A percentile compares a stretch with the other conserved stretches of the same genome.
phyloP scores from a whole-genome alignment of 92 coral and sea anemone species.

The Phymanthus crucifer region DNA sequence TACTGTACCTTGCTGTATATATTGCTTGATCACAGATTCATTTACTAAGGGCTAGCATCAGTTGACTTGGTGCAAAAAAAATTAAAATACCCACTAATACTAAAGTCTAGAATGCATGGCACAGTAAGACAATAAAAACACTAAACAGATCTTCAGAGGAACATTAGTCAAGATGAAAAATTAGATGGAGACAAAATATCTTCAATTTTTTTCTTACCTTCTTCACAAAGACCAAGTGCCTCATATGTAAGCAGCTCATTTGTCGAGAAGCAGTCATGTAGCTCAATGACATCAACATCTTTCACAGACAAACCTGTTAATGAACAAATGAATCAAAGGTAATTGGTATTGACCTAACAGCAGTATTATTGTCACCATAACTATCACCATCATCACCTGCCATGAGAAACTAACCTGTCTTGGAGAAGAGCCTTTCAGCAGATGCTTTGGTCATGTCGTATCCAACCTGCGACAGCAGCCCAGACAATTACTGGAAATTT shows the following conservation, averaged over 20 bases:
- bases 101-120: not conserved
- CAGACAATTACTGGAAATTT: no score
- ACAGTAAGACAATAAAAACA: no score
- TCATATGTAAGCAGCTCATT: conserved; percentile 94
- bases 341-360: no score
- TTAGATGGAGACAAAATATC: not conserved
- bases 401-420: conserved; percentile 80
- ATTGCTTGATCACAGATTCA: no score
- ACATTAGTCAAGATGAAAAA: no score
- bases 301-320: conserved; percentile 68
- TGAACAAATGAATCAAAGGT: no score
- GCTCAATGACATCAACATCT: conserved; percentile 85
- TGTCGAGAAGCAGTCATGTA: conserved; percentile 94
- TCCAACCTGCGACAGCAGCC: conserved; percentile 71
- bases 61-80: not conserved
- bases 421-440: conserved; percentile 68
- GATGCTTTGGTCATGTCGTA: conserved; percentile 95
- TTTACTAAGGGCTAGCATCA: no score
- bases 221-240: conserved; percentile 90
- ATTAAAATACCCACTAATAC: not conserved
- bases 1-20: no score
- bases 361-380: not conserved
- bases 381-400: not conserved
- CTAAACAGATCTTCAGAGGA: no score
- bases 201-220: conserved; percentile 79